Base-by-base conservation (phyloP, 2,113 vertebrate species). In the Platycercus adscitus region DNA sequence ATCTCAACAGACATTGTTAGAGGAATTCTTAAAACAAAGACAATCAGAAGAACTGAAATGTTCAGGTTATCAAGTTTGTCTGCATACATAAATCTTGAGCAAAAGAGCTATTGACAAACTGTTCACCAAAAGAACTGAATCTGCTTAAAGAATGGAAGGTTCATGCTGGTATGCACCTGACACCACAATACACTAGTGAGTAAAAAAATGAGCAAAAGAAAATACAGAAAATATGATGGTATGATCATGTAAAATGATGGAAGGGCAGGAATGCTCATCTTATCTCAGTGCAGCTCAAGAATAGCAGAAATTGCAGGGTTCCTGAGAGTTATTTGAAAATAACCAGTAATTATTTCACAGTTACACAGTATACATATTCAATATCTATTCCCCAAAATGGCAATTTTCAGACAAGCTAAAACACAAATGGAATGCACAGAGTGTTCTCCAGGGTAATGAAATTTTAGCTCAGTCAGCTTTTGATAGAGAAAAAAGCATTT, bases 391-490 rank as follows among this genome's bases (percentile, higher is more conserved):
- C 41, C 66, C 25, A 46, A 81, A 93, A 91, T 9, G 5, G 9
- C 28, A 39, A 15, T 90, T 94, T 89, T 88, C 43, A 70, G 29
- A 49, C 7, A 47, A 91, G 37, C 23, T 56, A 80, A 78, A 91
- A 39, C 43, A 89, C 61, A 60, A 80, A 82, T 39, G 55, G 53
- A 81, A 81, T 18, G 26, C 76, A 55, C 28, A 86, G 72, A 23
- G 4, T 28, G 29, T 84, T 91, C 95, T 94, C 37, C 52, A 64
- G 52, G 14, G 39, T 43, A 41, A 35, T 70, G 86, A 94, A 88
- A 37, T 91, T 93, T 94, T 50, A 88, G 47, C 64, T 88, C 82
- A 44, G 68, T 91, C 78, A 90, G 35, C 69, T 94, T 86, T 65
- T 79, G 68, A 46, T 6, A 53, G 44, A 55, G 31, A 18, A 85